phyloP scores from a whole-genome alignment of 1,140 invertebrate species.

The Eriosoma lanigerum region DNA sequence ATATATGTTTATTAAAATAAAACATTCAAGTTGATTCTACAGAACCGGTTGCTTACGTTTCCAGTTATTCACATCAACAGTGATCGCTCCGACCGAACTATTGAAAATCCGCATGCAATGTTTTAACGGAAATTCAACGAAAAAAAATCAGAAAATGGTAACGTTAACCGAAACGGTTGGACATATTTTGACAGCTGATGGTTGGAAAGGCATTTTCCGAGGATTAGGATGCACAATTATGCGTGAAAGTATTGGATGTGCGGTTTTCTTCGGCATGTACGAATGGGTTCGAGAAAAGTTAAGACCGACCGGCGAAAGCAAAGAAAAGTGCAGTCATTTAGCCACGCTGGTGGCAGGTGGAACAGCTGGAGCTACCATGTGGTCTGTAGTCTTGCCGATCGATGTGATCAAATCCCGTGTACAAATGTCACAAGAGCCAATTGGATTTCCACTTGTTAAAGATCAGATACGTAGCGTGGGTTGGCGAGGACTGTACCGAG shows the following conservation, averaged over 20 bases:
- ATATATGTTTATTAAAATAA: no score
- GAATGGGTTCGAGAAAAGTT: conserved; percentile 76
- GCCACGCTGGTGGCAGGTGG: conserved; percentile 88
- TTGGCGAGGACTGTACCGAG: conserved; percentile 81
- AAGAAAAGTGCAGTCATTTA: conserved; percentile 72
- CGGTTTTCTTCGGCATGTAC: conserved; percentile 97
- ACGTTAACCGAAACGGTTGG: conserved; percentile 64
- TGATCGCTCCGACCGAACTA: conserved; percentile 95
- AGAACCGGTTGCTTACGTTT: neutral
- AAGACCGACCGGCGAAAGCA: conserved; percentile 64
- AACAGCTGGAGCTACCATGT: conserved; percentile 83
- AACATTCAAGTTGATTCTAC: no score
- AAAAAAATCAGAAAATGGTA: neutral
- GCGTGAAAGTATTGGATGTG: conserved; percentile 98
- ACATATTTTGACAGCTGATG: conserved; percentile 74
- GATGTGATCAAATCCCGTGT: conserved; percentile 97
- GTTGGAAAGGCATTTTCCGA: conserved; percentile 83
- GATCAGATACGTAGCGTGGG: conserved; percentile 67
- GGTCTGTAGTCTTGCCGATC: conserved; percentile 93
- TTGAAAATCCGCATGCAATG: conserved; percentile 94
- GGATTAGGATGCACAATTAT: conserved; percentile 90
- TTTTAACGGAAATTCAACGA: conserved; percentile 73
- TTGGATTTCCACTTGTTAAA: neutral
- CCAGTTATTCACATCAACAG: conserved; percentile 89
- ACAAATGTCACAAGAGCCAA: conserved; percentile 62